Evolutionary conservation across 1,140 invertebrate genomes (phyloP).

Genomic region (Sinonovacula constricta): DNA sequence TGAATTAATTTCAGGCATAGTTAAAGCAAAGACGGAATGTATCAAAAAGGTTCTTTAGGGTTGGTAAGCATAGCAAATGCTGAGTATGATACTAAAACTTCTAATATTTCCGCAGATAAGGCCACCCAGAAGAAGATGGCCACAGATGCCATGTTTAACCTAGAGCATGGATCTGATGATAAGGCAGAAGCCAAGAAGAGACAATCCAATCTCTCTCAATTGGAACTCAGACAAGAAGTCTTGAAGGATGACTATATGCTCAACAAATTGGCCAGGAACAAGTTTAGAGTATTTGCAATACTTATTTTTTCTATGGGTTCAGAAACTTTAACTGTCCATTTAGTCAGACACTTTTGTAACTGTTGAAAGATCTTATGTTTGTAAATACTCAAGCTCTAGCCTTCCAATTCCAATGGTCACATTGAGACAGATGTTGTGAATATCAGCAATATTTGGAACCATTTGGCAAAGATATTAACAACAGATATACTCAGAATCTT

Average conservation of each 20-base stretch:
- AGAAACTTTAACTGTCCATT: not conserved
- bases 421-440: slow-evolving; percentile 1
- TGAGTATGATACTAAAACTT: slow-evolving; percentile 3
- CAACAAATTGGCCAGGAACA: slow-evolving; percentile 88
- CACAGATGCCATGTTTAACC: slow-evolving; percentile 96
- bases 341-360: not conserved
- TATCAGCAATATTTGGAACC: not conserved
- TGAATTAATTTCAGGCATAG: too few relatives aligned
- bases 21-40: too few relatives aligned
- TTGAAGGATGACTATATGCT: slow-evolving; percentile 95
- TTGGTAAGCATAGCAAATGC: too few relatives aligned
- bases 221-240: slow-evolving; percentile 88
- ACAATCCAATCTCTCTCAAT: slow-evolving; percentile 85
- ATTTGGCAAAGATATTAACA: not conserved
- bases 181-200: slow-evolving; percentile 84
- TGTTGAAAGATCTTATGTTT: not conserved
- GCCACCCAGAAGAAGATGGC: slow-evolving; percentile 91
- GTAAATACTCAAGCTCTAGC: not conserved
- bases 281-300: slow-evolving; percentile 86
- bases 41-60: too few relatives aligned
- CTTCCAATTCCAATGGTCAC: not conserved
- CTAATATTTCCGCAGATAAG: slow-evolving; percentile 84
- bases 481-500: too few relatives aligned
- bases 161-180: slow-evolving; percentile 94
- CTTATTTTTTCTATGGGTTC: not conserved